Conservation (phyloP, 1,140 invertebrate species). For the Tetramorium simillimum region DNA sequence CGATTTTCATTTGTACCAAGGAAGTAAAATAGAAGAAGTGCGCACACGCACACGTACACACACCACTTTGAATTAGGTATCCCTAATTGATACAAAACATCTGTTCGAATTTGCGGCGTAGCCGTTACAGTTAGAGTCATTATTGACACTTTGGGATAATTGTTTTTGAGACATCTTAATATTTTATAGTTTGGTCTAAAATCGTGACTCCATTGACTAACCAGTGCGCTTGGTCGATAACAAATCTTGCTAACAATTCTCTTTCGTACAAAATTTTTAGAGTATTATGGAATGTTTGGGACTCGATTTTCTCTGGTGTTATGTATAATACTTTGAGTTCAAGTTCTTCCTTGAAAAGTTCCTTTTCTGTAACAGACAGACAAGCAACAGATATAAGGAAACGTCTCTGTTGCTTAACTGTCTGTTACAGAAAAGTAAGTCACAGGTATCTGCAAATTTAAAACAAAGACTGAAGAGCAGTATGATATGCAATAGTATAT, state of each 20-base stretch:
- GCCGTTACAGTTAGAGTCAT: conserved; percentile 99
- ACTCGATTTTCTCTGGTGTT: conserved; percentile 97
- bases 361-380: no score
- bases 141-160: conserved; percentile 91
- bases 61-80: conserved; percentile 90
- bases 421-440: conserved; percentile 89
- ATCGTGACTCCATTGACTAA: conserved; percentile 99
- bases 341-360: conserved; percentile 88
- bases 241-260: conserved; percentile 87
- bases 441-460: conserved; percentile 89
- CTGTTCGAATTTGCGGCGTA: conserved; percentile 83
- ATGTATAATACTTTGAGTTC: conserved; percentile 96
- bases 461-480: conserved; percentile 31
- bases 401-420: conserved; percentile 87
- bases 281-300: conserved; percentile 87
- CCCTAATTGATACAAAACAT: no score
- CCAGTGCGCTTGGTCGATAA: conserved; percentile 93
- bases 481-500: not conserved
- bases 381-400: no score
- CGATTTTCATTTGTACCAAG: no score
- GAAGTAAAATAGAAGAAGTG: no score
- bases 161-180: conserved; percentile 86
- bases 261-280: conserved; percentile 86
- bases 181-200: conserved; percentile 78
- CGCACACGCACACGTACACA: not conserved